Conservation (phyloP, 2,888 invertebrate species). For the Yponomeuta evonymella region DNA sequence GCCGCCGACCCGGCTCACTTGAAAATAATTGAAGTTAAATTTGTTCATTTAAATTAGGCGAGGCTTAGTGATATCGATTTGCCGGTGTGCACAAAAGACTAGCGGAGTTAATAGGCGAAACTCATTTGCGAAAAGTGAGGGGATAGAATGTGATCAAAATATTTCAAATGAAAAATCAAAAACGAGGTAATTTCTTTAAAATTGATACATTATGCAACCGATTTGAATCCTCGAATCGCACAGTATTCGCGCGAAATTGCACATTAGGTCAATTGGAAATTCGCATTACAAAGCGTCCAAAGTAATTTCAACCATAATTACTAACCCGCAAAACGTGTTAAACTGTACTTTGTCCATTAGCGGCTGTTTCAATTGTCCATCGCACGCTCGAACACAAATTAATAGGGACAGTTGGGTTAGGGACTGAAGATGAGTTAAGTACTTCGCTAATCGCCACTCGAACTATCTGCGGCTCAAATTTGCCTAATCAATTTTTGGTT, state of each 20-base stretch:
- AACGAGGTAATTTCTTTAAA: not conserved
- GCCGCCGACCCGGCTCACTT: slow-evolving; percentile 60
- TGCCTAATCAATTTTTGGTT: slow-evolving; percentile 40
- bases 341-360: slow-evolving; percentile 46
- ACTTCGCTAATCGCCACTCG: slow-evolving; percentile 53
- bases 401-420: slow-evolving; percentile 52
- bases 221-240: not conserved
- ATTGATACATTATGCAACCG: not conserved
- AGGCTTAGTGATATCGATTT: slow-evolving; percentile 18
- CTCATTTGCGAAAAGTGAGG: slow-evolving; percentile 5
- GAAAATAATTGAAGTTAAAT: slow-evolving; percentile 75
- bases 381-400: slow-evolving; percentile 54
- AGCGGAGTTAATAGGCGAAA: slow-evolving; percentile 6
- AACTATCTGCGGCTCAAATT: slow-evolving; percentile 36
- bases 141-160: not conserved
- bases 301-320: slow-evolving; percentile 56
- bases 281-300: slow-evolving; percentile 37
- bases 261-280: slow-evolving; percentile 36
- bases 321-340: slow-evolving; percentile 60
- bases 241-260: slow-evolving; percentile 22
- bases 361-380: slow-evolving; percentile 52
- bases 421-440: slow-evolving; percentile 49
- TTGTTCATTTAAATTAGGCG: slow-evolving; percentile 68
- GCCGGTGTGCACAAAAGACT: slow-evolving; percentile 5
- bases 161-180: not conserved